phyloP scores from a whole-genome alignment of 1,140 invertebrate genomes.

The Sycophaga agraensis region DNA sequence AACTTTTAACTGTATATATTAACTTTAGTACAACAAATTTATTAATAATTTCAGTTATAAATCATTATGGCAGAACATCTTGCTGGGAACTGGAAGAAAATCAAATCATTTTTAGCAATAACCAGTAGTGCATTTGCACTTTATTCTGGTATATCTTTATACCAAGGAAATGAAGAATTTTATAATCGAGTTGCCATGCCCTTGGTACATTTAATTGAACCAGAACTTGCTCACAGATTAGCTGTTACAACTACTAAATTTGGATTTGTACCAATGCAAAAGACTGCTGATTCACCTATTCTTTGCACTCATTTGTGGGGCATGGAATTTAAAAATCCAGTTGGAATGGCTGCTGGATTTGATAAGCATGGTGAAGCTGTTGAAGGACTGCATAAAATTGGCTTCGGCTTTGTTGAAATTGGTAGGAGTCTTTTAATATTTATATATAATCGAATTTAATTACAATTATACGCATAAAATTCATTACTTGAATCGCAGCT shows the following conservation, averaged over 20 bases:
- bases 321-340: slow-evolving; percentile 78
- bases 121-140: slow-evolving; percentile 56
- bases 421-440: no score
- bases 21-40: no score
- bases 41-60: no score
- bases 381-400: slow-evolving; percentile 76
- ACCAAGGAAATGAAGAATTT: slow-evolving; percentile 75
- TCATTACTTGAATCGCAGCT: no score
- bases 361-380: slow-evolving; percentile 96
- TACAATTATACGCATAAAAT: no score
- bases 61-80: neutral
- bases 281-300: slow-evolving; percentile 61
- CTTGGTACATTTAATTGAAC: slow-evolving; percentile 65
- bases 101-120: slow-evolving; percentile 46
- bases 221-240: slow-evolving; percentile 79
- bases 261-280: slow-evolving; percentile 66
- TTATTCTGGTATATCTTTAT: slow-evolving; percentile 66
- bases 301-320: slow-evolving; percentile 72
- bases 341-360: slow-evolving; percentile 97
- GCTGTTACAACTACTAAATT: slow-evolving; percentile 75
- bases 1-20: no score
- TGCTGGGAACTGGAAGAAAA: slow-evolving; percentile 37
- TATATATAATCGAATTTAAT: no score
- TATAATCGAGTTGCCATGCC: slow-evolving; percentile 74
- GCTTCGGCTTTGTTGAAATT: slow-evolving; percentile 96